phyloP scores from a whole-genome alignment of 2,888 invertebrate genomes.

The Gandaritis pyraliata region DNA sequence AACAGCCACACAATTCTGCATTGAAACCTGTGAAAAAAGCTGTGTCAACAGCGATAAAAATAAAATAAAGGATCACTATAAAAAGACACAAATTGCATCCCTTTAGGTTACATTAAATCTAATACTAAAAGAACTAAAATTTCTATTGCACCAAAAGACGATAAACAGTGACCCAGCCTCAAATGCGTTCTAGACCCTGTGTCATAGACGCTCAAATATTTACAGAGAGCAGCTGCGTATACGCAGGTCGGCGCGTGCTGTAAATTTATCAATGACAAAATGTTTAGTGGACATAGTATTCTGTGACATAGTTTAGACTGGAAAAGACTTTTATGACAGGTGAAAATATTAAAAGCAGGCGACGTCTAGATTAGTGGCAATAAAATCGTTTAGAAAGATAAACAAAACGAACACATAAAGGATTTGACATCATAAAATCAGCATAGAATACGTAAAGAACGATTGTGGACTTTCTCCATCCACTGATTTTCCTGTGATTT shows the following conservation, averaged over 20 bases:
- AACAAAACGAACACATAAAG: background rate
- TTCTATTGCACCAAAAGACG: background rate
- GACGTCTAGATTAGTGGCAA: background rate
- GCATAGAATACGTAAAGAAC: too few relatives aligned
- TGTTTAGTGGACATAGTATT: conserved; percentile 37
- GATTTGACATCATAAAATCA: too few relatives aligned
- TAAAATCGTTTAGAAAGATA: background rate
- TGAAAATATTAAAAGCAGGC: conserved; percentile 18
- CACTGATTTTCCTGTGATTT: too few relatives aligned
- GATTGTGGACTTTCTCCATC: too few relatives aligned
- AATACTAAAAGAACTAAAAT: background rate
- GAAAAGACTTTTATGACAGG: conserved; percentile 25
- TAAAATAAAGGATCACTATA: background rate
- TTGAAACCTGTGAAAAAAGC: background rate
- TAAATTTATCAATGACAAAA: conserved; percentile 68
- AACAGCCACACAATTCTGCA: background rate
- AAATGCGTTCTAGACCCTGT: background rate
- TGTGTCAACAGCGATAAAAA: background rate
- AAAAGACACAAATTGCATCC: background rate
- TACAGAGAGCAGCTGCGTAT: conserved; percentile 65
- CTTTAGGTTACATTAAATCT: background rate
- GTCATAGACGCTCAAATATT: conserved; percentile 70
- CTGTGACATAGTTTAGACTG: conserved; percentile 10
- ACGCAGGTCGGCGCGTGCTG: conserved; percentile 49
- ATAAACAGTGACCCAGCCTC: conserved; percentile 10